Base-by-base conservation (phyloP, 2,113 vertebrate genomes). In the Ptychochromis oligacanthus region DNA sequence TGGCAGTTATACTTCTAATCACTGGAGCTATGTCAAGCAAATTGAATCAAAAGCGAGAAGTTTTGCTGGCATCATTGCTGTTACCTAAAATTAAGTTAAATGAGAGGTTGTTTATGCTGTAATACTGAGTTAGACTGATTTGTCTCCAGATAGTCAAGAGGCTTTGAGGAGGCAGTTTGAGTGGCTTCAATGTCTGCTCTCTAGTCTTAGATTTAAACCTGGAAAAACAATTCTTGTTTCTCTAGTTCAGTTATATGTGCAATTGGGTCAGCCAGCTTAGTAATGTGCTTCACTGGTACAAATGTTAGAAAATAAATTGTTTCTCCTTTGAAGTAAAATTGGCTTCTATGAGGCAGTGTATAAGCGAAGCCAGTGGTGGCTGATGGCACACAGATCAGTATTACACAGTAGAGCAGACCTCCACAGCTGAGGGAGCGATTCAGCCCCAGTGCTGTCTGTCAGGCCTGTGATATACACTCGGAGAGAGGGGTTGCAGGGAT, bases 381-480 rank as follows among this genome's bases (percentile, higher is more conserved):
- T 91, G 87, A 90, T 89, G 82, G 81, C 67, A 46, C 90, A 80
- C 81, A 80, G 82, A 89, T 91, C 80, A 82, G 88, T 43, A 77
- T 90, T 87, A 85, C 84, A 90, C 88, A 91, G 77, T 74, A 58
- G 79, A 82, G 81, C 70, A 65, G 92, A 87, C 91, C 92, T 90
- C 90, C 88, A 81, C 58, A 77, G 91, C 77, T 86, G 84, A 91
- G 91, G 89, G 92, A 94, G 75, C 62, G 34, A 77, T 49, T 60
- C 36, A 36, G 87, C 70, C 85, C 87, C 89, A 17, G 80, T 1
- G 76, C 90, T 91, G 91, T 91, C 92, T 93, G 90, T 93, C 92
- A 93, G 62, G 60, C 80, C 81, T 88, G 92, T 90, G 89, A 93
- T 91, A 82, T 75, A 87, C 57, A 15, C 79, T 82, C 64, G 7